phyloP scores from a whole-genome alignment of 2,797 vertebrate species.

The Poeciliopsis infans region DNA sequence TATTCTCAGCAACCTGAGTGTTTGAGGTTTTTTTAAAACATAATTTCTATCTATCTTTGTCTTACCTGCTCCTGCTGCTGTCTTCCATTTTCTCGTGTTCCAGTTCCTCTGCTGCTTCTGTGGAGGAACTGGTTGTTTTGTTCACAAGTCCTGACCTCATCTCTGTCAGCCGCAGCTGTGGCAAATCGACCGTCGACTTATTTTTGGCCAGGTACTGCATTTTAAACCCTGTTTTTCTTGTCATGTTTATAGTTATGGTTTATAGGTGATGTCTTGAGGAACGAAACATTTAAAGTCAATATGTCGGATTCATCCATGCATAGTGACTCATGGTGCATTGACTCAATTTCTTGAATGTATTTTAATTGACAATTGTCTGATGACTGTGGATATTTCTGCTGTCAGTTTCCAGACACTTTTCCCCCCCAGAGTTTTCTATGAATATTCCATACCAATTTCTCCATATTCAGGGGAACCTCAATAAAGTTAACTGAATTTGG shows the following conservation, averaged over 20 bases:
- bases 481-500: not conserved
- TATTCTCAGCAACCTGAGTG: slow-evolving; percentile 17
- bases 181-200: no score
- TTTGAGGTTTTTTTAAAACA: slow-evolving; percentile 24
- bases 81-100: no score
- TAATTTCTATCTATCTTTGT: slow-evolving; percentile 14
- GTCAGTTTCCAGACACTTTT: not conserved
- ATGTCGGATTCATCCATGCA: not conserved
- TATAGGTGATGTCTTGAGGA: no score
- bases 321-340: not conserved
- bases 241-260: no score
- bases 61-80: not conserved
- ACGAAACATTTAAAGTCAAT: not conserved
- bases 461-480: not conserved
- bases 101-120: no score
- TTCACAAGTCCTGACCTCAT: no score
- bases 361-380: not conserved
- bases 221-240: no score
- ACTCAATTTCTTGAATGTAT: not conserved
- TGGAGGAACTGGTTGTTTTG: no score
- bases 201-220: no score
- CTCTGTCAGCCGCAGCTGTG: no score
- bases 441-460: not conserved
- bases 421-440: not conserved
- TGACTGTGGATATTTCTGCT: not conserved